Evolutionary conservation across 2,113 vertebrate genomes (phyloP), one percentile per base, ranked within the genome.

Genomic region (Pterocles burchelli): DNA sequence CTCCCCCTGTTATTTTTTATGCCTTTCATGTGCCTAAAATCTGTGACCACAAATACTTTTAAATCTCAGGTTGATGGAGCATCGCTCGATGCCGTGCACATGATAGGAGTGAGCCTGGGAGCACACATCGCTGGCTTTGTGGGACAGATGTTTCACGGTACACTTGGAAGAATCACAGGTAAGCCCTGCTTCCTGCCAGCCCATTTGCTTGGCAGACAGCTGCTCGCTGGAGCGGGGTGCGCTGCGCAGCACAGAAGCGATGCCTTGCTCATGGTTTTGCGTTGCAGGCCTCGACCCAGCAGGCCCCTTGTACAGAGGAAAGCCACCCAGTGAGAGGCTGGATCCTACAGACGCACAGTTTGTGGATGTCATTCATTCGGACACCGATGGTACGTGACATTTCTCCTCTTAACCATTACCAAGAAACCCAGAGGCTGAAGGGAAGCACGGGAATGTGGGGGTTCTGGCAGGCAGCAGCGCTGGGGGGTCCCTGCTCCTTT

Each of bases 151-250:
- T 98, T 99, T 29, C 85, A 96, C 6, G 99, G 99, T 3, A 96
- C 85, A 29, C 98, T 99, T 28, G 99, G 99, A 31, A 98, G 99
- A 73, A 99, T 99, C 95, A 99, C 99, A 97, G 99, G 99, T 99
- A 91, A 98, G 82, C 55, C 45, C 54, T 51, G 28, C 55, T 55
- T 33, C 66, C 84, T 6, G 17, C 6, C 80, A 55, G 45, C 6
- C 43, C 55, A 4, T 29, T 5, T 3, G 20, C 29, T 61, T 1
- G 0, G 0, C 15, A 63, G 41, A 11, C 4, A 33, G 78, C 66
- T 57, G 33, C 15, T 16, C 25, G 4, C 46, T 2, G 2, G 25
- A 62, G 36, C 1, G 0, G 19, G 6, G 28, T 3, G 25, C 63
- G 34, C 46, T 26, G 43, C 59, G 14, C 24, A 4, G 9, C 8